A percentile compares a stretch with the other conserved stretches of the same genome.
These are phyloP conservation scores for Mycteria americana DNA, from an alignment of 2,797 vertebrate species.

Conservation along the genomic window DNA sequence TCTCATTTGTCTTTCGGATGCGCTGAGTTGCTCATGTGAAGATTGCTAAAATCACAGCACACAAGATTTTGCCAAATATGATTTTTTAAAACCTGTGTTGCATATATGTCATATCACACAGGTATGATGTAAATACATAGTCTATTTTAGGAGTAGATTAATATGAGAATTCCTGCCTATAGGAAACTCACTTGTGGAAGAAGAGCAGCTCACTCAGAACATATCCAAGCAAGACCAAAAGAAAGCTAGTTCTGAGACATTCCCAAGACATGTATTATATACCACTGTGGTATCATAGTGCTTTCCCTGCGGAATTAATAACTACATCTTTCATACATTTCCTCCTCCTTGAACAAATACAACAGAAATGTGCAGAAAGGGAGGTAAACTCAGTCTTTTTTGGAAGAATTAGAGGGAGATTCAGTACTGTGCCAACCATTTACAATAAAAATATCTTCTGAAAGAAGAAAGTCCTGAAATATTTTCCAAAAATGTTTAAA, in stretches of 20 bases:
- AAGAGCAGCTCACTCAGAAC: not conserved
- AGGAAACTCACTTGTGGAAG: not conserved
- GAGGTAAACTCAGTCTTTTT: not conserved
- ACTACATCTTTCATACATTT: not conserved
- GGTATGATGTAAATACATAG: not conserved
- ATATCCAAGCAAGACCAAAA: not conserved
- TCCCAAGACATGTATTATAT: not conserved
- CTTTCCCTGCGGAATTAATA: not conserved
- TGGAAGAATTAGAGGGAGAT: not conserved
- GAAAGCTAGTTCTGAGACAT: not conserved
- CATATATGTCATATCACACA: not conserved
- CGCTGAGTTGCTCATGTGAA: not conserved
- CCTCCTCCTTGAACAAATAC: not conserved
- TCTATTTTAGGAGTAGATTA: not conserved
- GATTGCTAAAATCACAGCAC: not conserved
- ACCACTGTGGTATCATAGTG: not conserved
- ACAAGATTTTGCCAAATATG: not conserved
- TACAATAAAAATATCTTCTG: not conserved
- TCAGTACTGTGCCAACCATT: not conserved
- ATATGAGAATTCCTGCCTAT: not conserved
- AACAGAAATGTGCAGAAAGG: not conserved
- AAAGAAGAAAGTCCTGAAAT: not conserved
- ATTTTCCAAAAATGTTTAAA: not conserved
- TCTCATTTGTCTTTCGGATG: constrained; percentile 34
- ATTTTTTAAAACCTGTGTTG: not conserved